A percentile compares a stretch with the other conserved stretches of the same genome.
Evolutionary conservation across 2,888 invertebrate species (phyloP).

Genomic region (Ceramica pisi): DNA sequence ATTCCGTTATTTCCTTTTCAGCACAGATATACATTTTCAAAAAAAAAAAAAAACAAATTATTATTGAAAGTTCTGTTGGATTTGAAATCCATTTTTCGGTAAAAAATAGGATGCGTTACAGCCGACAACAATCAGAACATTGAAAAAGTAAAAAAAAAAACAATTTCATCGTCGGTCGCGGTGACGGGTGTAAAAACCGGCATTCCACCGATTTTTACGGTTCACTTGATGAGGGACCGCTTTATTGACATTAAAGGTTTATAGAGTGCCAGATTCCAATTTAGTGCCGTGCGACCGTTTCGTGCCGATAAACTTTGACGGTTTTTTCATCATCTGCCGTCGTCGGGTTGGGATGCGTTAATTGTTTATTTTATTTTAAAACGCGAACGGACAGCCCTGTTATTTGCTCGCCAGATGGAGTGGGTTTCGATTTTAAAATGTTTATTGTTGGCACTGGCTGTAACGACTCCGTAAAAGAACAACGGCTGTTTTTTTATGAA

Average conservation of each 20-base stretch:
- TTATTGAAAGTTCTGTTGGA: neutral
- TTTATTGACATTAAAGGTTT: constrained; percentile 87
- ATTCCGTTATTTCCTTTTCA: neutral
- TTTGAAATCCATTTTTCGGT: neutral
- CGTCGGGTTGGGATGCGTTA: constrained; percentile 58
- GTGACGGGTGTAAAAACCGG: constrained; percentile 68
- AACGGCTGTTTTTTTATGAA: neutral
- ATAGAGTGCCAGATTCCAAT: constrained; percentile 83
- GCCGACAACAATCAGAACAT: constrained; percentile 27
- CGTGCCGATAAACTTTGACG: constrained; percentile 75
- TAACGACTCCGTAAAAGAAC: constrained; percentile 21
- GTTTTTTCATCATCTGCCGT: constrained; percentile 64
- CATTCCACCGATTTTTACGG: constrained; percentile 81
- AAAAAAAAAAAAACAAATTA: too few species aligned
- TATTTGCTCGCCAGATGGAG: constrained; percentile 31
- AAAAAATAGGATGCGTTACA: constrained; percentile 19
- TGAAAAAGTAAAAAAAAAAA: constrained; percentile 29
- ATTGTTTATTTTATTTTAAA: constrained; percentile 68
- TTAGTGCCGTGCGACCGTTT: constrained; percentile 73
- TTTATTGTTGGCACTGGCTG: constrained; percentile 31
- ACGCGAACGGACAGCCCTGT: constrained; percentile 36
- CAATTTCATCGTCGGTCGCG: constrained; percentile 36
- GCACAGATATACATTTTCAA: too few species aligned
- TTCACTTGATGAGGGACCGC: constrained; percentile 77
- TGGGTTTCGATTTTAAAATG: constrained; percentile 20